Base-by-base conservation (phyloP, 2,797 vertebrate genomes). In the Sebastes flavidus region DNA sequence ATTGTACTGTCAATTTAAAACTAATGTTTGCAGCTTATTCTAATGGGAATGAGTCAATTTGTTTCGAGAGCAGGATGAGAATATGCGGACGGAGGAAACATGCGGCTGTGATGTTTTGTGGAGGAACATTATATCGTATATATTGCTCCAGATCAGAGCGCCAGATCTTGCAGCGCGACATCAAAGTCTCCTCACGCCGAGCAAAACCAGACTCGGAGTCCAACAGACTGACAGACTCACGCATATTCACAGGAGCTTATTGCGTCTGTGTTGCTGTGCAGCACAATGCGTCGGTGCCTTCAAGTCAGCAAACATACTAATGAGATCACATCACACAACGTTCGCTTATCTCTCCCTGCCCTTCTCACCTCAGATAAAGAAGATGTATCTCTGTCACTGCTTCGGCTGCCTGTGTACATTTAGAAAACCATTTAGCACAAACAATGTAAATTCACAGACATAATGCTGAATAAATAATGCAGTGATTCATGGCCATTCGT, bases 1-100 rank as follows among this genome's bases (percentile, higher is more conserved):
- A 83, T 84, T 74, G 67, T 63, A 69, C 82, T 87, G 89, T 90
- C 89, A 91, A 91, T 89, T 90, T 85, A 71, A 83, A 89, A 78
- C 75, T 71, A 85, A 89, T 79, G 68, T 86, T 79, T 87, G 65
- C 59, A 72, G 75, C 85, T 86, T 83, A 86, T 81, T 88, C 83
- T 89, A 87, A 89, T 83, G 84, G 83, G 88, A 91, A 83, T 61
- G 75, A 81, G 82, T 84, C 67, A 20, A 75, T 88, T 87, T 89
- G 78, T 85, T 81, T 63, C 34, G 65, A 82, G 74, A 65, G 67
- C 24, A 49, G 72, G 46, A 76, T 62, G 71, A 60, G 80, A 82
- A 82, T 75, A 49, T 30, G 66, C 75, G 72, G 62, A 84, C 73
- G 73, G 77, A 65, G 38, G 65, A 74, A 84, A 66, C 63, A 76